A percentile compares a stretch with the other conserved stretches of the same genome.
Evolutionary conservation across 2,113 vertebrate genomes (phyloP).

Genomic region (Serinus canaria): DNA sequence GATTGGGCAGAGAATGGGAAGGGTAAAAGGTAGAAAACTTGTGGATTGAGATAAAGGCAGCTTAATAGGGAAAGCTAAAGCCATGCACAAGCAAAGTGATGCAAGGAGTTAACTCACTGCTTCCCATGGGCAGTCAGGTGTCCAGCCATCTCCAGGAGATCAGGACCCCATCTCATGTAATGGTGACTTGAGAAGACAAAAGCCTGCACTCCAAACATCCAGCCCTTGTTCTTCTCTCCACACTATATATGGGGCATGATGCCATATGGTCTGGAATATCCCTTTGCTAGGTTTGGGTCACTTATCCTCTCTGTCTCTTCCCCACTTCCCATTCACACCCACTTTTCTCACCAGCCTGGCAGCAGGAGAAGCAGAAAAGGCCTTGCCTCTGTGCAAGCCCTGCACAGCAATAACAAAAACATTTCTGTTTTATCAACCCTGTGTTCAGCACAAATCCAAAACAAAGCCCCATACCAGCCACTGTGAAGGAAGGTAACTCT

Average conservation of each 20-base stretch:
- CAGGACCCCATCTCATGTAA: no score
- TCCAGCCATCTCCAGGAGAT: neutral
- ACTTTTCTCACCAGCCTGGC: neutral
- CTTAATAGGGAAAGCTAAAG: neutral
- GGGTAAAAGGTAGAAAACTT: neutral
- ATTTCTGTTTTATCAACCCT: neutral
- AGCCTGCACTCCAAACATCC: neutral
- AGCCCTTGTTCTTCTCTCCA: neutral
- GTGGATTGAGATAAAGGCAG: neutral
- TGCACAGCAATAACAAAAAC: neutral
- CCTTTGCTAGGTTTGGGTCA: neutral
- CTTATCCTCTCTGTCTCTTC: neutral
- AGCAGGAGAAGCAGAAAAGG: accelerated
- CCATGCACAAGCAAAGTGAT: accelerated
- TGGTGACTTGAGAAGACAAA: neutral
- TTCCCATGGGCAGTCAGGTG: neutral
- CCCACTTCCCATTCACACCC: no score
- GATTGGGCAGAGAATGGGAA: neutral
- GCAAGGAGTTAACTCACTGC: neutral
- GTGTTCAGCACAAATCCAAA: neutral
- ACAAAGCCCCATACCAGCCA: no score
- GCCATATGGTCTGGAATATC: neutral
- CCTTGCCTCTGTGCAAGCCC: neutral
- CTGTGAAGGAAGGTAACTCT: neutral
- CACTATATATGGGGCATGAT: no score